Conservation (phyloP, 1,140 invertebrate species). For the Maniola jurtina region DNA sequence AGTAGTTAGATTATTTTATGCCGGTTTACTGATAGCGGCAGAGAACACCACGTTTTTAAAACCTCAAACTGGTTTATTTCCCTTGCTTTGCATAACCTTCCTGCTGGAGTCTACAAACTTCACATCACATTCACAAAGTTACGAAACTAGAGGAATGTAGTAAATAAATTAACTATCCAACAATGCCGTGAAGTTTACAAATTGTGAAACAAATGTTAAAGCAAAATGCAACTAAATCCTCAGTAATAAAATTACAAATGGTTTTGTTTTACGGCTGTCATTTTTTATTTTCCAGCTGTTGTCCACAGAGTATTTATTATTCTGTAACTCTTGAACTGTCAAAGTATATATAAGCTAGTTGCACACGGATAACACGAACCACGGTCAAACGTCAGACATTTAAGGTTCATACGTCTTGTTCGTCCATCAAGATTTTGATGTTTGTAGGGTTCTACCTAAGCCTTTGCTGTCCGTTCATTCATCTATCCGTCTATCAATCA, state of each 20-base stretch:
- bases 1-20: neutral
- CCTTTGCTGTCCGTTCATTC: too few relatives aligned
- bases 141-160: neutral
- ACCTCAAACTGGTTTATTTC: neutral
- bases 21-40: neutral
- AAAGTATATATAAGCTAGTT: too few relatives aligned
- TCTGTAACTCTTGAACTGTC: too few relatives aligned
- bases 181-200: neutral
- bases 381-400: too few relatives aligned
- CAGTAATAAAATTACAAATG: conserved; percentile 1
- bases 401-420: too few relatives aligned
- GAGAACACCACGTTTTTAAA: neutral
- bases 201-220: neutral
- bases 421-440: too few relatives aligned
- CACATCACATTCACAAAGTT: neutral
- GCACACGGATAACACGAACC: too few relatives aligned
- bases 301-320: too few relatives aligned
- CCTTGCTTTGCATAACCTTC: neutral
- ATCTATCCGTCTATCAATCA: too few relatives aligned
- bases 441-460: too few relatives aligned
- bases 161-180: neutral
- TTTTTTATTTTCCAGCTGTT: neutral
- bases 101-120: neutral
- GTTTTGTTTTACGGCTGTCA: neutral
- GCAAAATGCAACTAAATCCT: conserved; percentile 2